Evolutionary conservation across 1,140 invertebrate genomes (phyloP).

Genomic region (Lepidotrigona ventralis): DNA sequence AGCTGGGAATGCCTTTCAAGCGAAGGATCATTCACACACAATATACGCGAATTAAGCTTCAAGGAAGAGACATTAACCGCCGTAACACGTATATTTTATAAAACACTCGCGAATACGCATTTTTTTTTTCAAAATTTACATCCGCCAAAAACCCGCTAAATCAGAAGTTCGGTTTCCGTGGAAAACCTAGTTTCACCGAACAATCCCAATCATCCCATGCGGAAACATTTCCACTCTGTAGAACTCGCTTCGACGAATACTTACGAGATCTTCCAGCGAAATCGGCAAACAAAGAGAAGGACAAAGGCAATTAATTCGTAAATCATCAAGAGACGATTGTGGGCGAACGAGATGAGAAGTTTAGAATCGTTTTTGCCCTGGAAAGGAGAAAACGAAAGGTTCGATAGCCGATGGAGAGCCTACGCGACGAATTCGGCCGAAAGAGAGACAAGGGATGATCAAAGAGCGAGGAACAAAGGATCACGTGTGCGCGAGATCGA

Average conservation of each 20-base stretch:
- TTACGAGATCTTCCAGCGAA: not conserved
- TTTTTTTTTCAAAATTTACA: not conserved
- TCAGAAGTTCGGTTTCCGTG: not conserved
- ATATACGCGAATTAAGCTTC: not conserved
- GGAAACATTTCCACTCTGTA: not conserved
- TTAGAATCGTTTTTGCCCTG: not conserved
- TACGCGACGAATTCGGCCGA: not conserved
- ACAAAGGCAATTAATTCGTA: constrained; percentile 22
- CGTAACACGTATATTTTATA: too few relatives aligned
- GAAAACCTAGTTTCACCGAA: not conserved
- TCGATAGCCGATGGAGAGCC: not conserved
- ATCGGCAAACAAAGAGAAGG: not conserved
- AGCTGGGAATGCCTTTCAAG: not conserved
- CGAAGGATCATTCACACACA: not conserved
- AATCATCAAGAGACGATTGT: not conserved
- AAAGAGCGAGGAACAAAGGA: constrained; percentile 5
- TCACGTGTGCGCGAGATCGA: not conserved
- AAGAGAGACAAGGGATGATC: not conserved
- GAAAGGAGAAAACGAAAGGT: not conserved
- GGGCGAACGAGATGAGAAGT: constrained; percentile 7
- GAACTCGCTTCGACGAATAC: too few relatives aligned
- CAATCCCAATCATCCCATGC: not conserved
- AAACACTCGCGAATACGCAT: too few relatives aligned
- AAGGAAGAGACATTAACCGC: not conserved
- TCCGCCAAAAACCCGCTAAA: not conserved